A percentile compares a stretch with the other conserved stretches of the same genome.
These are phyloP conservation scores for Gymnoscopelus braueri DNA, from an alignment of 2,797 vertebrate species.

Conservation along the genomic window DNA sequence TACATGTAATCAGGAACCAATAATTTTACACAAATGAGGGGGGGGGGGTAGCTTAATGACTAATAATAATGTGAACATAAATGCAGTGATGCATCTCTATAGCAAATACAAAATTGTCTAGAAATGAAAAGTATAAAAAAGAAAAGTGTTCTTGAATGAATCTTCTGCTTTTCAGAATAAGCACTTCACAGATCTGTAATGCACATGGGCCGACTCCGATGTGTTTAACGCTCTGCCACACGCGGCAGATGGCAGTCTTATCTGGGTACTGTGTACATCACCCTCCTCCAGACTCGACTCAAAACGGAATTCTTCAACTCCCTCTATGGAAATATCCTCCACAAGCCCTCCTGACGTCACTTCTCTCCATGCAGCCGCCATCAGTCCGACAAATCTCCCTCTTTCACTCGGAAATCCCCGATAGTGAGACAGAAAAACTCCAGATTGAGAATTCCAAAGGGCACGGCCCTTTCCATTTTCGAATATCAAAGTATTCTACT, in stretches of 20 bases:
- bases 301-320: conserved; percentile 32
- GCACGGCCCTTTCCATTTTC: too few relatives aligned
- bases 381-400: conserved; percentile 3
- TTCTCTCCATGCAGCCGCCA: not conserved
- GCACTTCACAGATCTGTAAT: conserved; percentile 55
- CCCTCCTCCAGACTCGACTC: conserved; percentile 23
- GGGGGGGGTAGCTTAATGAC: conserved; percentile 1
- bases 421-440: conserved; percentile 7
- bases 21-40: conserved; percentile 33
- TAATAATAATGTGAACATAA: conserved; percentile 23
- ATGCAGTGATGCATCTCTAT: conserved; percentile 40
- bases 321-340: conserved; percentile 12
- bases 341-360: not conserved
- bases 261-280: conserved; percentile 10
- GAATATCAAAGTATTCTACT: too few relatives aligned
- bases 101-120: conserved; percentile 36
- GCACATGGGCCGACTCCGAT: conserved; percentile 9
- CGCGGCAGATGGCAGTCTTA: conserved; percentile 6
- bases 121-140: conserved; percentile 47
- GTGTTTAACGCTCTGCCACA: conserved; percentile 15
- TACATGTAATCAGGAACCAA: conserved; percentile 46
- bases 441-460: not conserved
- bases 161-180: conserved; percentile 33
- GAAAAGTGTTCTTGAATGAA: conserved; percentile 19
- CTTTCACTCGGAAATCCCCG: conserved; percentile 15